A percentile compares a stretch with the other conserved stretches of the same genome.
Evolutionary conservation across 2,797 vertebrate species (phyloP).

Genomic region (Philypnodon macrostomus): DNA sequence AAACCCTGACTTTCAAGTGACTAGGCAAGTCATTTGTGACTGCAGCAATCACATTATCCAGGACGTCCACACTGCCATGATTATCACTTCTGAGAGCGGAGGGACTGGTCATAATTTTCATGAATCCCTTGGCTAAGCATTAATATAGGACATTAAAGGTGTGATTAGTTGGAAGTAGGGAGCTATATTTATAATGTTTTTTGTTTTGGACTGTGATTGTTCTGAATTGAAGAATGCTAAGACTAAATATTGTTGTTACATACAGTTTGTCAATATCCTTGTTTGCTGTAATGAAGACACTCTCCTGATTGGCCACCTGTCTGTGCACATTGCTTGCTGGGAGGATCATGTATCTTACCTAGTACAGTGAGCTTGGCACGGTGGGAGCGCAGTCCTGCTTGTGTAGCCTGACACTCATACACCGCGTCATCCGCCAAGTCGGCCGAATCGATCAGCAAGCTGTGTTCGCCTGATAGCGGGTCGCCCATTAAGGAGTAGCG

Average conservation of each 20-base stretch:
- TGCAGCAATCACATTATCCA: constrained; percentile 78
- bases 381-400: constrained; percentile 86
- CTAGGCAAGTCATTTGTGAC: constrained; percentile 73
- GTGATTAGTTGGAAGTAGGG: constrained; percentile 39
- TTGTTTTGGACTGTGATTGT: constrained; percentile 42
- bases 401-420: constrained; percentile 91
- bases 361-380: constrained; percentile 85
- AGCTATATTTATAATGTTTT: constrained; percentile 50
- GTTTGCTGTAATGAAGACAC: constrained; percentile 48
- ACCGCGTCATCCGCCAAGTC: constrained; percentile 86
- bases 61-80: constrained; percentile 66
- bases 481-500: constrained; percentile 88
- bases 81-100: constrained; percentile 56
- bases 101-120: constrained; percentile 38
- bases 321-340: constrained; percentile 45
- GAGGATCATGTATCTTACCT: constrained; percentile 77
- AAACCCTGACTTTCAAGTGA: constrained; percentile 72
- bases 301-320: constrained; percentile 40
- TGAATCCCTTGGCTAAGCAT: constrained; percentile 49
- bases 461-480: constrained; percentile 84
- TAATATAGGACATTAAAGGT: constrained; percentile 52
- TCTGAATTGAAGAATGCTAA: too few relatives aligned
- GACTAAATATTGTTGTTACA: constrained; percentile 15
- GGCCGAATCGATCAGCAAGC: constrained; percentile 84
- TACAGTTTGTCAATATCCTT: constrained; percentile 17